Percentiles rank a stretch among this genome's conserved stretches.
phyloP scores from a whole-genome alignment of 2,113 vertebrate genomes.

The Xenopus laevis region DNA sequence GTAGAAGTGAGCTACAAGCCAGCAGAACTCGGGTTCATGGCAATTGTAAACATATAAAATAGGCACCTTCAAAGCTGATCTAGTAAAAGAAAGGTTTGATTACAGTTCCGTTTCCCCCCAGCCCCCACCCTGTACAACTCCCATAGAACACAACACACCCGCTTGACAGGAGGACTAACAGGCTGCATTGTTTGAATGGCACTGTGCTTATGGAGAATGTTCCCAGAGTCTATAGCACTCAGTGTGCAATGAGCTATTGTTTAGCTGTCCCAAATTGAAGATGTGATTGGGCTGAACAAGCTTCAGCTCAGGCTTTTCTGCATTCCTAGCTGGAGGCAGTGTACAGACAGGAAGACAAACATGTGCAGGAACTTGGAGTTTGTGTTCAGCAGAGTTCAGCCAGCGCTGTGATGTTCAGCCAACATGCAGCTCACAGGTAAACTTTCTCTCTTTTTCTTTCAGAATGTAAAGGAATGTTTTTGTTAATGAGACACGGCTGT shows the following conservation, averaged over 20 bases:
- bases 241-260: constrained; percentile 53
- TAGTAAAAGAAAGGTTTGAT: background rate
- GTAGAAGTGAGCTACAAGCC: background rate
- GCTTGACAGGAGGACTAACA: constrained; percentile 47
- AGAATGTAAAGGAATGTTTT: too few species aligned
- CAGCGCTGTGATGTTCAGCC: constrained; percentile 59
- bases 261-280: constrained; percentile 52
- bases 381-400: constrained; percentile 46
- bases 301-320: constrained; percentile 64
- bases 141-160: constrained; percentile 27
- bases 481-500: too few species aligned
- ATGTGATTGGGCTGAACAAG: constrained; percentile 51
- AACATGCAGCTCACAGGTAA: constrained; percentile 74
- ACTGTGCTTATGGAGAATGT: constrained; percentile 24
- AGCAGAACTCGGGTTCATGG: background rate
- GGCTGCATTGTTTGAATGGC: background rate
- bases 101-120: constrained; percentile 34
- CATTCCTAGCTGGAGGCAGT: constrained; percentile 65
- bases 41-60: background rate
- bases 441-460: constrained; percentile 12
- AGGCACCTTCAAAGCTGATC: too few species aligned
- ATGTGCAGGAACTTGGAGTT: constrained; percentile 40
- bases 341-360: constrained; percentile 17
- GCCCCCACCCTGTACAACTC: constrained; percentile 35
- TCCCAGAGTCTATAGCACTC: constrained; percentile 24